Evolutionary conservation across 2,888 invertebrate genomes (phyloP).

Genomic region (Drosophila mimica): DNA sequence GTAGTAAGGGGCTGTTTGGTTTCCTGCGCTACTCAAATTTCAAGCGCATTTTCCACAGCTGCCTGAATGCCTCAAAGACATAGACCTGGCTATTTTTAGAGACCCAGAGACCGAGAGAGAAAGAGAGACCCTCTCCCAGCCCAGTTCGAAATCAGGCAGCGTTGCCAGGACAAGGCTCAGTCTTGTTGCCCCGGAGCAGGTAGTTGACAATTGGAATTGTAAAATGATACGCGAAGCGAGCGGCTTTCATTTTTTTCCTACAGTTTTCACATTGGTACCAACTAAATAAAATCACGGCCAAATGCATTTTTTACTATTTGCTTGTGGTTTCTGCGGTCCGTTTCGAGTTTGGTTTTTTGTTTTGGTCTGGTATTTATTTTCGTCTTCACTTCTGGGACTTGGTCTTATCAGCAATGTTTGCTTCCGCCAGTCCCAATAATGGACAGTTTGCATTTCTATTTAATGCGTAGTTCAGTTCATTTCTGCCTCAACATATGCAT

Average conservation of each 20-base stretch:
- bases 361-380: conserved; percentile 15
- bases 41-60: conserved; percentile 71
- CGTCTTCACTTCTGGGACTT: conserved; percentile 19
- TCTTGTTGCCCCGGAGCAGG: conserved; percentile 51
- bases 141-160: conserved; percentile 20
- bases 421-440: conserved; percentile 56
- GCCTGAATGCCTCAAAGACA: conserved; percentile 46
- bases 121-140: conserved; percentile 20
- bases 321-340: conserved; percentile 52
- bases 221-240: conserved; percentile 60
- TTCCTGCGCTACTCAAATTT: conserved; percentile 70
- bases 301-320: conserved; percentile 66
- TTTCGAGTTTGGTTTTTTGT: conserved; percentile 12
- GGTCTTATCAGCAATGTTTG: conserved; percentile 71
- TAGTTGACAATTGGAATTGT: conserved; percentile 75
- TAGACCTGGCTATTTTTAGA: conserved; percentile 64
- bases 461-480: conserved; percentile 29
- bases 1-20: neutral
- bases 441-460: conserved; percentile 59
- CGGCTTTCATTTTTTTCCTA: neutral
- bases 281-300: conserved; percentile 51
- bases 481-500: conserved; percentile 1
- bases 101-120: neutral
- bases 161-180: conserved; percentile 9
- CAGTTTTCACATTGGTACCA: conserved; percentile 23